Percentiles rank a stretch among this genome's conserved stretches.
Evolutionary conservation across 2,888 invertebrate genomes (phyloP).

Genomic region (Lycocerus yunnanus): DNA sequence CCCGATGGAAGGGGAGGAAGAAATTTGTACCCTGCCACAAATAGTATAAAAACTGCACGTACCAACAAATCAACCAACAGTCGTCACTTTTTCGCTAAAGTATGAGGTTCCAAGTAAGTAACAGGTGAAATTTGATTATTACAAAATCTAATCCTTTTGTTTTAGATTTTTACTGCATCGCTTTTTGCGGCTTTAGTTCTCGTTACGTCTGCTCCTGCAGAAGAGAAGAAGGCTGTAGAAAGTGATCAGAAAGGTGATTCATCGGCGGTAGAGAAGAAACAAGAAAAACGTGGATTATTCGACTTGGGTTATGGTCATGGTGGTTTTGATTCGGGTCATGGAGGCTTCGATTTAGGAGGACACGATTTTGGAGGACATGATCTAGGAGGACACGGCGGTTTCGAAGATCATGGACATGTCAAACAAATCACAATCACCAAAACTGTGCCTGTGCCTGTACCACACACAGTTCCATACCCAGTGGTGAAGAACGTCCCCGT

Average conservation of each 20-base stretch:
- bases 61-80: slow-evolving; percentile 39
- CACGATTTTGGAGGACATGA: slow-evolving; percentile 33
- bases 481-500: slow-evolving; percentile 70
- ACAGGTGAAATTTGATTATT: neutral
- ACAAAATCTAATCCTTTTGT: slow-evolving; percentile 5
- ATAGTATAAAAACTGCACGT: slow-evolving; percentile 9
- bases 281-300: slow-evolving; percentile 46
- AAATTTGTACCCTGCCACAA: slow-evolving; percentile 1
- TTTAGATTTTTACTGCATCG: slow-evolving; percentile 48
- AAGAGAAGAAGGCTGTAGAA: slow-evolving; percentile 42
- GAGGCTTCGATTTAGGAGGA: slow-evolving; percentile 28
- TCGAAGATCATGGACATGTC: slow-evolving; percentile 24
- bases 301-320: slow-evolving; percentile 43
- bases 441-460: slow-evolving; percentile 61
- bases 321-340: slow-evolving; percentile 15
- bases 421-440: slow-evolving; percentile 64
- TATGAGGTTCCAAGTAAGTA: slow-evolving; percentile 50
- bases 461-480: slow-evolving; percentile 64
- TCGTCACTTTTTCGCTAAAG: slow-evolving; percentile 40
- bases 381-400: slow-evolving; percentile 4
- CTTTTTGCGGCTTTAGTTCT: slow-evolving; percentile 50
- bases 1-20: neutral
- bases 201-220: slow-evolving; percentile 43
- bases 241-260: slow-evolving; percentile 32
- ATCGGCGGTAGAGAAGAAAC: slow-evolving; percentile 37